phyloP scores from a whole-genome alignment of 2,113 vertebrate species.

The Sander lucioperca region DNA sequence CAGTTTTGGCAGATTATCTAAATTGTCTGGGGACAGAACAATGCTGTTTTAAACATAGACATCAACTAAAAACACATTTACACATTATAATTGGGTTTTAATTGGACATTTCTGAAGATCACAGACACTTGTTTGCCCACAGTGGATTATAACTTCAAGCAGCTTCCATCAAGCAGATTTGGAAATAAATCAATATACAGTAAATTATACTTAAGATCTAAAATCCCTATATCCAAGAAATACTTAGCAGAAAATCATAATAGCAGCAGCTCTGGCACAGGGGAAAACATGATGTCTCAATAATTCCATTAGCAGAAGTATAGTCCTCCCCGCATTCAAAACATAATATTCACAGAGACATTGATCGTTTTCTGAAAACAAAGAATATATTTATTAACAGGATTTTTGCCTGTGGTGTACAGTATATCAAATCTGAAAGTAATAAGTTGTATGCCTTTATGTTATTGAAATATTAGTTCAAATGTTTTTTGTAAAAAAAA shows the following conservation, averaged over 20 bases:
- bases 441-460: constrained; percentile 53
- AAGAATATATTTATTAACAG: constrained; percentile 82
- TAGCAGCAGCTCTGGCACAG: background rate
- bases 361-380: constrained; percentile 57
- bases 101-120: constrained; percentile 27
- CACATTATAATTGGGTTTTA: background rate
- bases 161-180: constrained; percentile 10
- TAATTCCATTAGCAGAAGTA: no score
- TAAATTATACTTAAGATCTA: constrained; percentile 4
- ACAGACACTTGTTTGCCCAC: constrained; percentile 1
- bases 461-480: constrained; percentile 43
- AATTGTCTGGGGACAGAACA: background rate
- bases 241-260: constrained; percentile 13
- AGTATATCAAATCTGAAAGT: constrained; percentile 62
- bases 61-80: constrained; percentile 31
- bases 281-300: constrained; percentile 2
- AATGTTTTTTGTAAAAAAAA: constrained; percentile 45
- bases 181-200: constrained; percentile 8
- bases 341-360: constrained; percentile 53
- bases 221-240: constrained; percentile 7
- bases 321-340: constrained; percentile 25
- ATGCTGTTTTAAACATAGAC: background rate
- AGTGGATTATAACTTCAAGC: constrained; percentile 22
- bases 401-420: constrained; percentile 81
- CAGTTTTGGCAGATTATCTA: constrained; percentile 48